These are phyloP conservation scores for Cantharis nigra DNA, from an alignment of 2,888 invertebrate species.

Conservation along the genomic window DNA sequence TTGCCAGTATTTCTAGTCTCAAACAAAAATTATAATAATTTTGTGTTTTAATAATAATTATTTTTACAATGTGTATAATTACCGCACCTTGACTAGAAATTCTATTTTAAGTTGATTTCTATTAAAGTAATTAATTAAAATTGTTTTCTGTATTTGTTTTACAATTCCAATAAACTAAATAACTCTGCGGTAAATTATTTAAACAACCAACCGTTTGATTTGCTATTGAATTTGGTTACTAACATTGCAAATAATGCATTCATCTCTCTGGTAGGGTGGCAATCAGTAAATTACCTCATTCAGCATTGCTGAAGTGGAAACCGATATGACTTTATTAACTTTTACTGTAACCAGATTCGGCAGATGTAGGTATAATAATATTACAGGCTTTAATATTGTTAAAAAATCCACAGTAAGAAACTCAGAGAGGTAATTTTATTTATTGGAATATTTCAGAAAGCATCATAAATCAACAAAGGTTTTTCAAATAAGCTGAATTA, in stretches of 20 bases:
- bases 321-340: background rate
- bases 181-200: background rate
- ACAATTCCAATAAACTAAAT: background rate
- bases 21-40: no score
- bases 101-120: no score
- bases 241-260: background rate
- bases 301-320: background rate
- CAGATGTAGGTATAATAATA: background rate
- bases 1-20: no score
- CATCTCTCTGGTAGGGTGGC: background rate
- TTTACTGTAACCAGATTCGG: background rate
- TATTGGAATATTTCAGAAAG: background rate
- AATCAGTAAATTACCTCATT: background rate
- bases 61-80: no score
- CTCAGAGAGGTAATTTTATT: background rate
- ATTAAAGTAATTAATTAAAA: background rate
- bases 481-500: background rate
- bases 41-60: no score
- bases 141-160: background rate
- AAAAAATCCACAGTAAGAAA: background rate
- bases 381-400: background rate
- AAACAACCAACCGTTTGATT: background rate
- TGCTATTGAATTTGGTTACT: background rate
- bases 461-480: background rate
- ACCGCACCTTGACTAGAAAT: no score